Percentiles rank a stretch among this genome's conserved stretches.
Conservation (phyloP, 2,888 invertebrate genomes). For the Idaea dimidiata region DNA sequence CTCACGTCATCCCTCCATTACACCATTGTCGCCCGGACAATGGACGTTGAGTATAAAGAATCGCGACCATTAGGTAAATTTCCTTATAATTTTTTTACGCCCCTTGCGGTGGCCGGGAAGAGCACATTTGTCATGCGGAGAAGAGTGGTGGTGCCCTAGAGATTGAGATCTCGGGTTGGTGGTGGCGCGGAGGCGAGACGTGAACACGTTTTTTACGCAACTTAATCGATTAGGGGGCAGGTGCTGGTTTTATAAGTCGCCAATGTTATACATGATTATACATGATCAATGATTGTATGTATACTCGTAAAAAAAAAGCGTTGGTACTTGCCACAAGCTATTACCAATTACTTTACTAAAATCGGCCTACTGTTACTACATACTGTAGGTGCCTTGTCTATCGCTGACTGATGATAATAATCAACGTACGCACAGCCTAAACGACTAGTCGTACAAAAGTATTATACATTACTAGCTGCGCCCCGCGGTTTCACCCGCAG, state of each 20-base stretch:
- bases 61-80: slow-evolving; percentile 80
- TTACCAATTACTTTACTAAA: too few species aligned
- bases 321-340: too few species aligned
- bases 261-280: background rate
- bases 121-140: slow-evolving; percentile 68
- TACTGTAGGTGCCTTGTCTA: too few species aligned
- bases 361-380: too few species aligned
- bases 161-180: slow-evolving; percentile 67
- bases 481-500: too few species aligned
- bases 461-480: too few species aligned
- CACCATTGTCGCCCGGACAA: slow-evolving; percentile 76
- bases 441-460: too few species aligned
- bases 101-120: slow-evolving; percentile 68
- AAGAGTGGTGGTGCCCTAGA: slow-evolving; percentile 33
- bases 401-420: too few species aligned
- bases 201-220: slow-evolving; percentile 50
- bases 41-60: slow-evolving; percentile 76
- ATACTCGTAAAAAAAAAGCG: too few species aligned
- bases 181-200: slow-evolving; percentile 24
- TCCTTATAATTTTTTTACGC: slow-evolving; percentile 80
- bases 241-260: slow-evolving; percentile 24
- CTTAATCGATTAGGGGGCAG: slow-evolving; percentile 53
- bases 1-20: slow-evolving; percentile 80
- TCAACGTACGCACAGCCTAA: too few species aligned
- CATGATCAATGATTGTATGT: too few species aligned